These are phyloP conservation scores for Thaumatotibia leucotreta DNA, from an alignment of 1,140 invertebrate genomes.

Conservation along the genomic window DNA sequence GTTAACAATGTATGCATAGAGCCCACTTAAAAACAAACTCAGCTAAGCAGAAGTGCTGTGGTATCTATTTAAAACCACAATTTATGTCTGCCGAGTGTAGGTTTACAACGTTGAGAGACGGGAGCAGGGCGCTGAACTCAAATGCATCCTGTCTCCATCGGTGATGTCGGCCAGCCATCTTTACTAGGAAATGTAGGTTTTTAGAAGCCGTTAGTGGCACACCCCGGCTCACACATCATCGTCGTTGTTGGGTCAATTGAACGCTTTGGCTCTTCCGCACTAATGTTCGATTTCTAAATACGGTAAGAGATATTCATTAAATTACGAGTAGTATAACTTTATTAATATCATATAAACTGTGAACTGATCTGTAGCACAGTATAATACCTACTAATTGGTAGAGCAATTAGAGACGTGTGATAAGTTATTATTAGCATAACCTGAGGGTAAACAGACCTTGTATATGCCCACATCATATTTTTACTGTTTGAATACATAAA, in stretches of 20 bases:
- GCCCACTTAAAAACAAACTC: not conserved
- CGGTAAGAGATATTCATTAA: constrained; percentile 1
- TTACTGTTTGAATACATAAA: constrained; percentile 47
- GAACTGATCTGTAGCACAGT: constrained; percentile 24
- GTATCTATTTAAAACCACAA: constrained; percentile 45
- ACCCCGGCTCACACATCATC: constrained; percentile 41
- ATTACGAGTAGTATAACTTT: not conserved
- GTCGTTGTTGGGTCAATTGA: constrained; percentile 46
- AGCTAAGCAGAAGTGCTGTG: constrained; percentile 8
- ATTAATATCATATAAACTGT: not conserved
- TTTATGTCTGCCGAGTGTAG: constrained; percentile 44
- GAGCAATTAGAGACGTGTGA: constrained; percentile 31
- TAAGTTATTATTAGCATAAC: constrained; percentile 49
- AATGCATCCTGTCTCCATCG: constrained; percentile 57
- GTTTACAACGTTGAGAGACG: constrained; percentile 43
- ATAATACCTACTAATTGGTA: constrained; percentile 25
- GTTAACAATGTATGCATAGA: not conserved
- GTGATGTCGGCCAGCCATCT: constrained; percentile 47
- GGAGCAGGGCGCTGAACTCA: constrained; percentile 55
- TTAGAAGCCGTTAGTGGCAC: constrained; percentile 59
- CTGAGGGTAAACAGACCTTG: constrained; percentile 58
- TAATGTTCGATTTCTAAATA: constrained; percentile 25
- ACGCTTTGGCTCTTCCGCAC: constrained; percentile 28
- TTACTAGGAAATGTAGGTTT: constrained; percentile 66
- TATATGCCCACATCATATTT: constrained; percentile 50